Base-by-base conservation (phyloP, 2,888 invertebrate species). In the Ptilodon capucinus region DNA sequence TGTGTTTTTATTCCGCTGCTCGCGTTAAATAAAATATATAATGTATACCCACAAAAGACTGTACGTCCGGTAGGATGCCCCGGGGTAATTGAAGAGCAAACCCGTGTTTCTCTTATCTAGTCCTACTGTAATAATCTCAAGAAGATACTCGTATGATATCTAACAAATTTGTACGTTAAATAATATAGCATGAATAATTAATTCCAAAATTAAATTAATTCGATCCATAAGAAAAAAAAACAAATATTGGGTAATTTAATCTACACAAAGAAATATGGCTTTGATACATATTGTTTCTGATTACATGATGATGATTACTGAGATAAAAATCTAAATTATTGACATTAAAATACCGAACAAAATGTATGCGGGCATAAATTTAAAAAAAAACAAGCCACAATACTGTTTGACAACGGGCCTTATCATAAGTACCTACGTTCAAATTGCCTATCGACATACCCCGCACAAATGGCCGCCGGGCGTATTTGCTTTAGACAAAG, bases 61-160 rank as follows among this genome's bases (percentile, higher is more conserved):
- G 14, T 13, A 41, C n/a, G 32, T 23, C 32, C 36, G 42, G 50
- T 46, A 41, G 28, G 21, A 28, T 45, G 45, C 60, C 63, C 52
- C 34, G 43, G 35, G 62, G 64, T 51, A 54, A 51, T 57, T 41
- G 46, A 45, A 60, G 57, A 53, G 50, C 54, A 60, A 45, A 54
- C 44, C 45, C 55, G 14, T 64, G 57, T 64, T 57, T 50, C 45
- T 53, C 44, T 47, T 54, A 51, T 48, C 39, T 45, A 30, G 35
- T 14, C 42, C 40, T 40, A 47, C 40, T 48, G 25, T 57, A n/a
- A n/a, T n/a, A n/a, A n/a, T 45, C 45, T 44, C 11, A 7, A 40
- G 5, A 41, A 48, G 42, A 55, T 49, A 53, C 46, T 46, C 45
- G 40, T 54, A 45, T 40, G 45, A 46, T 42, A 42, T 38, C 21